Percentiles rank a stretch among this genome's conserved stretches.
Evolutionary conservation across 1,140 invertebrate species (phyloP).

Genomic region (Bombyx mandarina): DNA sequence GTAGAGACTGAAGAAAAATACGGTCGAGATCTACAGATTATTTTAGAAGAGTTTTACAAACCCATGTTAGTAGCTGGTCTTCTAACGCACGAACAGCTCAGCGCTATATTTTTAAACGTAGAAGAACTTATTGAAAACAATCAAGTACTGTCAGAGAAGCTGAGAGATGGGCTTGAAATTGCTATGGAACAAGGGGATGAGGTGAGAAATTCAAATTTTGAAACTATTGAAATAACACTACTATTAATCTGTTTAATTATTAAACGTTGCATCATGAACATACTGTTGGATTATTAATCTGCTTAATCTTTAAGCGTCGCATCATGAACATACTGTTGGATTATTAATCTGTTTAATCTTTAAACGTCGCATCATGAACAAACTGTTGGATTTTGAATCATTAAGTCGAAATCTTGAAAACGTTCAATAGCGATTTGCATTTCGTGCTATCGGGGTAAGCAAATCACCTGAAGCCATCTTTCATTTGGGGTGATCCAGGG

Average conservation of each 20-base stretch:
- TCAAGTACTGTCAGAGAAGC: conserved; percentile 85
- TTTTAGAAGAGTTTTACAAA: conserved; percentile 94
- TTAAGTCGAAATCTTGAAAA: no score
- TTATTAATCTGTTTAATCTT: no score
- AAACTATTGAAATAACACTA: not conserved
- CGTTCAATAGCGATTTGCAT: no score
- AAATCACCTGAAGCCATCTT: no score
- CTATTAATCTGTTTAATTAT: not conserved
- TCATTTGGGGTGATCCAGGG: no score
- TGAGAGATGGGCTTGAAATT: conserved; percentile 90
- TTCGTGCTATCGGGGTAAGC: no score
- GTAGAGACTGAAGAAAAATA: conserved; percentile 97
- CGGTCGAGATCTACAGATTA: conserved; percentile 90
- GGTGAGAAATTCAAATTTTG: conserved; percentile 24
- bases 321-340: no score
- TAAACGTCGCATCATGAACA: no score
- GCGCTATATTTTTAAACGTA: conserved; percentile 93
- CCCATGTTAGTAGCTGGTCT: conserved; percentile 92
- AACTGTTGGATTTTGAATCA: no score
- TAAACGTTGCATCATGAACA: not conserved
- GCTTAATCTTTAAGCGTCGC: not conserved
- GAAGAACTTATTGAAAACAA: conserved; percentile 94
- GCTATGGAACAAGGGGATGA: conserved; percentile 83
- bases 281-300: not conserved
- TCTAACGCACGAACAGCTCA: conserved; percentile 84